Evolutionary conservation across 2,113 vertebrate genomes (phyloP), one percentile per base, ranked within the genome.

Genomic region (Ictidomys tridecemlineatus): DNA sequence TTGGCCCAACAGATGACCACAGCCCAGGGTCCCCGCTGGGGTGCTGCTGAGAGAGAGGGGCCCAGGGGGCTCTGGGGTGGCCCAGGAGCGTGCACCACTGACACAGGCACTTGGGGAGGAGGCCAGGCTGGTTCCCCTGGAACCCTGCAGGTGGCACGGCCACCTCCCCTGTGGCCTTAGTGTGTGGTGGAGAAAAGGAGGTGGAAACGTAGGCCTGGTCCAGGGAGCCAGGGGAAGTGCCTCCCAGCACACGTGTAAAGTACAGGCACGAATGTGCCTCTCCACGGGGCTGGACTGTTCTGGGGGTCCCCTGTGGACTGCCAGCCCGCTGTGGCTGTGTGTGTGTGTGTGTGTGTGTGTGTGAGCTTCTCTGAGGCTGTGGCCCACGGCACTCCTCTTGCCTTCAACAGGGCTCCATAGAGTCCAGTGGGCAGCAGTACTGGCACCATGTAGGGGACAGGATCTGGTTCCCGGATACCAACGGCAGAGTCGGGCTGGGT

Each of bases 391-490:
- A 18, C 51, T 18, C 18, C 56, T 56, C 56, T 18, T 0, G 5
- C 56, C 56, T 56, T 20, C 56, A 4, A 18, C 17, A 34, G 65
- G 70, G 72, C 8, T 5, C 34, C 8, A 7, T 32, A 26, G 53
- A 53, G 45, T 5, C 8, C 13, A 10, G 26, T n/a, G 20, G 26
- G 37, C 20, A 58, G 30, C 74, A 1, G 2, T 14, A 1, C 56
- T 1, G 32, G 63, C 4, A 14, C 63, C 30, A 12, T 2, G 48
- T 51, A 63, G 5, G 58, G 39, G 48, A 22, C 37, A 89, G 86
- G 74, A 56, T 53, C 89, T 83, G 78, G 53, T 69, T 85, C n/a
- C 65, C 65, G 76, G 79, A 53, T 30, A 16, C 51, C n/a, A 37
- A 10, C 24, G 2, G 2, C n/a, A 32, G 51, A 4, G 14, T 12